phyloP scores from a whole-genome alignment of 1,140 invertebrate genomes.

The Neoseiulus cucumeris region DNA sequence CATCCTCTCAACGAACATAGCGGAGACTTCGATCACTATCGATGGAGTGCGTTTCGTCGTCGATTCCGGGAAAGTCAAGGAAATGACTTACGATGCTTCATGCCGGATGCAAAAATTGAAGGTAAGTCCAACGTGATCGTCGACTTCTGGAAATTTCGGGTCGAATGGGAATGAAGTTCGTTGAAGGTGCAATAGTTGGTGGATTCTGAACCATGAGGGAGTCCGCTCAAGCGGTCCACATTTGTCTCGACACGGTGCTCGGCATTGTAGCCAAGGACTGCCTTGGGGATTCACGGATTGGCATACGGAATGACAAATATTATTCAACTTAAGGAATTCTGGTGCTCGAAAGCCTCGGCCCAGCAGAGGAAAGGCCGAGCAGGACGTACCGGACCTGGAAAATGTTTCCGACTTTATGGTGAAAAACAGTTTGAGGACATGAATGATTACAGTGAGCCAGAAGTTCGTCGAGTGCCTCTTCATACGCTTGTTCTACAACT shows the following conservation, averaged over 20 bases:
- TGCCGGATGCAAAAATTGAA: conserved; percentile 53
- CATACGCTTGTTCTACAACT: conserved; percentile 82
- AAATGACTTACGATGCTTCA: conserved; percentile 79
- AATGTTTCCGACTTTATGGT: conserved; percentile 64
- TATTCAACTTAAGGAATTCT: conserved; percentile 58
- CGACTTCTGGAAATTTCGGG: too few relatives aligned
- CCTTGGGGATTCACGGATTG: too few relatives aligned
- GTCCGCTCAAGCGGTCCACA: too few relatives aligned
- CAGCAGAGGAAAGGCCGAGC: conserved; percentile 90
- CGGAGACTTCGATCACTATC: conserved; percentile 96
- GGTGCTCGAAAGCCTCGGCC: conserved; percentile 89
- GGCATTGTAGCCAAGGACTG: too few relatives aligned
- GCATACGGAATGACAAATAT: too few relatives aligned
- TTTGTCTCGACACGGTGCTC: too few relatives aligned
- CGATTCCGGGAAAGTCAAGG: conserved; percentile 90
- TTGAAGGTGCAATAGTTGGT: too few relatives aligned
- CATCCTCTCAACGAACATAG: conserved; percentile 97
- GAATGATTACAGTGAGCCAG: conserved; percentile 59
- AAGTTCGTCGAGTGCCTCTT: conserved; percentile 73
- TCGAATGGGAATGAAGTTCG: too few relatives aligned
- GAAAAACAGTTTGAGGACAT: conserved; percentile 61
- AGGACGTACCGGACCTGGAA: conserved; percentile 44
- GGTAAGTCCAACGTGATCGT: not conserved
- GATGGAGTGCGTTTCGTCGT: conserved; percentile 94
- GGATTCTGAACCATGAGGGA: too few relatives aligned